Percentiles rank a stretch among this genome's conserved stretches.
phyloP scores from a whole-genome alignment of 2,797 vertebrate species.

The Poeciliopsis turneri region DNA sequence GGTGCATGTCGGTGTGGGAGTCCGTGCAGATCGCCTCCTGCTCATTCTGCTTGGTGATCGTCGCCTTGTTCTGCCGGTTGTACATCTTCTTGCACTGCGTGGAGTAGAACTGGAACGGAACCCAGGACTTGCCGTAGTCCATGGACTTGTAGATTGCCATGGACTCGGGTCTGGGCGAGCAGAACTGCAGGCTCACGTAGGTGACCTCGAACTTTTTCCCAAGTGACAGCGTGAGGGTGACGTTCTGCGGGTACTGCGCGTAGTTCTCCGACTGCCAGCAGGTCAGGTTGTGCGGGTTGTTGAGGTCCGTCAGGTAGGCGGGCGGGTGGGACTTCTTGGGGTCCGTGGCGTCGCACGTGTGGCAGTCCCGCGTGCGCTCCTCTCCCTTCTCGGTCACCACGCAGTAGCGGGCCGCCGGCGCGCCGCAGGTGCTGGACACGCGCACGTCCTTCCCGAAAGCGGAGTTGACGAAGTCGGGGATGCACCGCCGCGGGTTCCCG shows the following conservation, averaged over 20 bases:
- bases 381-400: conserved; percentile 92
- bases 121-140: conserved; percentile 98
- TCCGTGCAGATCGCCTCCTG: conserved; percentile 99
- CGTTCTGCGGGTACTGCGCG: conserved; percentile 92
- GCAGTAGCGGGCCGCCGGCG: conserved; percentile 89
- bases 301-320: conserved; percentile 94
- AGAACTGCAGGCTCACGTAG: conserved; percentile 98
- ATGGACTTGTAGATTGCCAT: conserved; percentile 99
- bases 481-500: conserved; percentile 94
- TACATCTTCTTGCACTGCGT: conserved; percentile 98
- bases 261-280: conserved; percentile 99
- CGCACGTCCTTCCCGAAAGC: conserved; percentile 97
- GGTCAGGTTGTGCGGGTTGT: conserved; percentile 99
- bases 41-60: conserved; percentile 97
- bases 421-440: conserved; percentile 95
- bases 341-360: conserved; percentile 93
- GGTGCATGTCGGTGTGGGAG: conserved; percentile 97
- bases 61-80: conserved; percentile 90
- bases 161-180: conserved; percentile 96
- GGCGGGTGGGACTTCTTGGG: conserved; percentile 93
- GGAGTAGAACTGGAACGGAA: conserved; percentile 97
- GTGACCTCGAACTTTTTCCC: conserved; percentile 99
- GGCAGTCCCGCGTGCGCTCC: conserved; percentile 90
- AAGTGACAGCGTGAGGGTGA: conserved; percentile 94
- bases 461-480: conserved; percentile 98